Evolutionary conservation across 2,888 invertebrate species (phyloP).

Genomic region (Harpalus rufipes): DNA sequence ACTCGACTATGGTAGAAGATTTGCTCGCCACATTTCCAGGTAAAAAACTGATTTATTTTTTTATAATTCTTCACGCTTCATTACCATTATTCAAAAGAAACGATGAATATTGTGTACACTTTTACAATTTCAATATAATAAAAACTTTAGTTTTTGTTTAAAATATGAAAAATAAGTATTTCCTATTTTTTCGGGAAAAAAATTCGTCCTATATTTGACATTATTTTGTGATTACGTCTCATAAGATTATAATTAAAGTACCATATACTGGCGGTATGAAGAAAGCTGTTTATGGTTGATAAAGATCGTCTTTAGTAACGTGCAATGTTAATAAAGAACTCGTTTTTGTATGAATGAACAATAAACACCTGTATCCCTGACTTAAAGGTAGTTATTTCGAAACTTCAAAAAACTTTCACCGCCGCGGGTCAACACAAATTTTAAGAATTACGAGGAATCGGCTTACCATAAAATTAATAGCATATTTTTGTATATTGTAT

Average conservation of each 20-base stretch:
- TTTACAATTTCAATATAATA: constrained; percentile 19
- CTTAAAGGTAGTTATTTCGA: constrained; percentile 12
- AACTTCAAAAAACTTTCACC: constrained; percentile 54
- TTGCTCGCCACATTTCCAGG: constrained; percentile 19
- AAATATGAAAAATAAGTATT: constrained; percentile 8
- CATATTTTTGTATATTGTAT: neutral
- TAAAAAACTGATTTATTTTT: constrained; percentile 26
- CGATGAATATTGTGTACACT: neutral
- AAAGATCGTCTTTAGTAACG: constrained; percentile 32
- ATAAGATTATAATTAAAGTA: constrained; percentile 12
- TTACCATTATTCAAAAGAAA: neutral
- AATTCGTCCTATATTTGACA: too few species aligned
- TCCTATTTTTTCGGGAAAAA: neutral
- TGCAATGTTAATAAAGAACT: neutral
- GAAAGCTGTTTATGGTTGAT: constrained; percentile 8
- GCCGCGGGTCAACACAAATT: constrained; percentile 27
- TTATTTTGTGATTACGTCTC: too few species aligned
- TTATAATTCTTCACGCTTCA: constrained; percentile 43
- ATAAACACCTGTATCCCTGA: constrained; percentile 32
- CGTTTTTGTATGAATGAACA: constrained; percentile 30
- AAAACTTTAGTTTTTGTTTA: neutral
- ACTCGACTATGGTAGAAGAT: constrained; percentile 30
- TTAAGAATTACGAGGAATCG: constrained; percentile 29
- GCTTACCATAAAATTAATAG: neutral
- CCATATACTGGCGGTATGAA: constrained; percentile 35